These are phyloP conservation scores for Sylvicola cinctus DNA, from an alignment of 2,888 invertebrate genomes.

Conservation along the genomic window DNA sequence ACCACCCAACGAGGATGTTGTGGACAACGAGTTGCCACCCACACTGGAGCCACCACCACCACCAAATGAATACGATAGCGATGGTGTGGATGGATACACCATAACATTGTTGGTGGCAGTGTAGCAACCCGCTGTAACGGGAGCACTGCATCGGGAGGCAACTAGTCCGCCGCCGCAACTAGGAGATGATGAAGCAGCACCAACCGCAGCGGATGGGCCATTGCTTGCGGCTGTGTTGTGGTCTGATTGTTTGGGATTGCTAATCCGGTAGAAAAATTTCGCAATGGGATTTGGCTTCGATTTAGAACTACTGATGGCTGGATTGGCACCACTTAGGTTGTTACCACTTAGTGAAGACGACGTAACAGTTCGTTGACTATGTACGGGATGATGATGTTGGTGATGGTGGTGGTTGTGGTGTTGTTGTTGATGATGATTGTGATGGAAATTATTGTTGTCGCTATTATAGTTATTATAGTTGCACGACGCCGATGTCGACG, in stretches of 20 bases:
- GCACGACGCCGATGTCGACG: constrained; percentile 10
- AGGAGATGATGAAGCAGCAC: too few species aligned
- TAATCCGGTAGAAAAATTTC: constrained; percentile 25
- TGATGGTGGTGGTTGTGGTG: constrained; percentile 8
- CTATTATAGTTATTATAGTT: constrained; percentile 10
- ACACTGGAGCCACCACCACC: too few species aligned
- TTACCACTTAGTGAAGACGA: constrained; percentile 5
- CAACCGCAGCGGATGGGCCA: too few species aligned
- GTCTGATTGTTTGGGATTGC: constrained; percentile 17
- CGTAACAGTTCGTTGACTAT: neutral
- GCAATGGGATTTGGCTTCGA: constrained; percentile 25
- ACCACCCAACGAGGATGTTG: too few species aligned
- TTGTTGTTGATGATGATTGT: constrained; percentile 8
- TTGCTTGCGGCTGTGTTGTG: constrained; percentile 14
- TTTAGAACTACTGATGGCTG: constrained; percentile 11
- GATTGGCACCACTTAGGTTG: constrained; percentile 8
- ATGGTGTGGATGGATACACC: too few species aligned
- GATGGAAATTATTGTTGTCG: constrained; percentile 9
- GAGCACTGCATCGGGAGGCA: too few species aligned
- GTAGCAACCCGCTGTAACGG: too few species aligned
- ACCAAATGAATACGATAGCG: too few species aligned
- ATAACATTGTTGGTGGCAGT: too few species aligned
- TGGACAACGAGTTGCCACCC: too few species aligned
- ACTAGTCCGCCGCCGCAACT: too few species aligned
- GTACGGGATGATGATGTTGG: constrained; percentile 1